Evolutionary conservation across 2,797 vertebrate species (phyloP).

Genomic region (Myotis findleyi): DNA sequence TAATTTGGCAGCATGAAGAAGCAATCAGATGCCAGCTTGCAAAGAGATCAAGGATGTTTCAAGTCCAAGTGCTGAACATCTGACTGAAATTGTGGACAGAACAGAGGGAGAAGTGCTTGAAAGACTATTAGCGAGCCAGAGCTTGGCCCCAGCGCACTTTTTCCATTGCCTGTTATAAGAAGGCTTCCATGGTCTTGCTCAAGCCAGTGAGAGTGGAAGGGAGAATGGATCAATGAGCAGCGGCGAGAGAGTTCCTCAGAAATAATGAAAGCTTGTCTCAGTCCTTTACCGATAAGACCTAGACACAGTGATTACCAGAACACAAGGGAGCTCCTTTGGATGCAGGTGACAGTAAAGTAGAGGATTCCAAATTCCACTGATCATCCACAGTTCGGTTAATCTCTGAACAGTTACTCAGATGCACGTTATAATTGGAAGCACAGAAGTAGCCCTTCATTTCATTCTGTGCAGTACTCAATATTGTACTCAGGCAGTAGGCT

Average conservation of each 20-base stretch:
- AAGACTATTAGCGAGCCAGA: slow-evolving; percentile 50
- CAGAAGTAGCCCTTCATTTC: not conserved
- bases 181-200: not conserved
- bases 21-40: slow-evolving; percentile 67
- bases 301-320: slow-evolving; percentile 4
- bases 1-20: slow-evolving; percentile 71
- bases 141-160: not conserved
- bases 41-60: slow-evolving; percentile 61
- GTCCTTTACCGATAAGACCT: not conserved
- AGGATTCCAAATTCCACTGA: not conserved
- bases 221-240: not conserved
- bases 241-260: not conserved
- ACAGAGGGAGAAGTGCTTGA: slow-evolving; percentile 40
- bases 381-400: not conserved
- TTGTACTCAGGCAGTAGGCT: not conserved
- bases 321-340: not conserved
- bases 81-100: slow-evolving; percentile 46
- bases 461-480: not conserved
- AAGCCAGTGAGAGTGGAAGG: not conserved
- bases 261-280: slow-evolving; percentile 38
- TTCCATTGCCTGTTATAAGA: not conserved
- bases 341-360: not conserved
- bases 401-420: not conserved
- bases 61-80: slow-evolving; percentile 36
- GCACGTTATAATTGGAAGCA: not conserved